A percentile compares a stretch with the other conserved stretches of the same genome.
Conservation (phyloP, 2,113 vertebrate species). For the Tenebrosternarchus preto region DNA sequence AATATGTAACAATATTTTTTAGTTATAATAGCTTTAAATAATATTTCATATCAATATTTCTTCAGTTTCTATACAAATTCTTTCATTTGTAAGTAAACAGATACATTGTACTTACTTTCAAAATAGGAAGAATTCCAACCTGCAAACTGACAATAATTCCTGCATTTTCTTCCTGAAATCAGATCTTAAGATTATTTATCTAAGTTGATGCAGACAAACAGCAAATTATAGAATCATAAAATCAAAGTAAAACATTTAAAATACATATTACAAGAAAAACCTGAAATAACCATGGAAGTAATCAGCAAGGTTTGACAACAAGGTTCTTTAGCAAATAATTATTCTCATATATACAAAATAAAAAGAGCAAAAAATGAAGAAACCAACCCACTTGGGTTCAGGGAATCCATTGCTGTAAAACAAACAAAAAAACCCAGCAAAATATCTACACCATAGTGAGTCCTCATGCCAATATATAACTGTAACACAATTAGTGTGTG, state of each 20-base stretch:
- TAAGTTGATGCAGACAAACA: slow-evolving; percentile 36
- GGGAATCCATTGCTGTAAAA: slow-evolving; percentile 28
- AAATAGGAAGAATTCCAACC: slow-evolving; percentile 19
- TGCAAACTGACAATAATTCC: slow-evolving; percentile 30
- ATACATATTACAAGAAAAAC: not conserved
- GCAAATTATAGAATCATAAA: slow-evolving; percentile 35
- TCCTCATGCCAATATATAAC: slow-evolving; percentile 33
- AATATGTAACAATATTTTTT: slow-evolving; percentile 23
- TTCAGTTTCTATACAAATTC: slow-evolving; percentile 33
- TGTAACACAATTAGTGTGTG: slow-evolving; percentile 14
- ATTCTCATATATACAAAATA: slow-evolving; percentile 31
- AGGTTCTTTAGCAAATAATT: slow-evolving; percentile 30
- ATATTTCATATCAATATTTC: slow-evolving; percentile 29
- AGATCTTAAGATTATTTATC: slow-evolving; percentile 33
- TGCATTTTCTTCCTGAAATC: slow-evolving; percentile 46
- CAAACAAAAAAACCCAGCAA: slow-evolving; percentile 34
- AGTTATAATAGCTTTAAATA: slow-evolving; percentile 29
- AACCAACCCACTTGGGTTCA: slow-evolving; percentile 4
- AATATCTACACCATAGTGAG: slow-evolving; percentile 31
- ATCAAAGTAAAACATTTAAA: slow-evolving; percentile 17
- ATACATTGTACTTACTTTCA: slow-evolving; percentile 28
- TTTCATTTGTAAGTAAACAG: slow-evolving; percentile 40
- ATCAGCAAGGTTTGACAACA: not conserved
- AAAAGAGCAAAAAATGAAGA: not conserved
- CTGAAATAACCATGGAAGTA: not conserved